Percentiles rank a stretch among this genome's conserved stretches.
phyloP scores from a whole-genome alignment of 2,113 vertebrate species.

The Hepsetus odoe region DNA sequence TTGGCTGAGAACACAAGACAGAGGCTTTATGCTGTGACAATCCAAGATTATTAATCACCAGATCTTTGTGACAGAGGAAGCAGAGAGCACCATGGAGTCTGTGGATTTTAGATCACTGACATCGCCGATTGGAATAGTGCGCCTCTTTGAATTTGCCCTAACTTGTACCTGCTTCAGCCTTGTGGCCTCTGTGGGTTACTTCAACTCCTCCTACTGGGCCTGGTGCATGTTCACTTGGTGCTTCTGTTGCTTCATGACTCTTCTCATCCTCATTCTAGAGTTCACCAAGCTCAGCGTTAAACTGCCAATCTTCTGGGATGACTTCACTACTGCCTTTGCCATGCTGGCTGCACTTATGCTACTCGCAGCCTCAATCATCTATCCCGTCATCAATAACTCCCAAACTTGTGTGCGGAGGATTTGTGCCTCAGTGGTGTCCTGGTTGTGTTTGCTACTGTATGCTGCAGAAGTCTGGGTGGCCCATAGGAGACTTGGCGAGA shows the following conservation, averaged over 20 bases:
- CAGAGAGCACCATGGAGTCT: slow-evolving; percentile 29
- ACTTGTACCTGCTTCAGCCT: slow-evolving; percentile 79
- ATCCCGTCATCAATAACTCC: slow-evolving; percentile 72
- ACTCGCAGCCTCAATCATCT: slow-evolving; percentile 80
- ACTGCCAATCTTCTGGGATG: slow-evolving; percentile 83
- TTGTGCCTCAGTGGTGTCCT: slow-evolving; percentile 75
- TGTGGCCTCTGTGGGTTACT: slow-evolving; percentile 60
- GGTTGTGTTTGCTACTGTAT: slow-evolving; percentile 76
- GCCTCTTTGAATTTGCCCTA: slow-evolving; percentile 70
- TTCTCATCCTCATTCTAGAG: slow-evolving; percentile 81
- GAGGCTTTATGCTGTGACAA: background rate
- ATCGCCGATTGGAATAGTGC: slow-evolving; percentile 78
- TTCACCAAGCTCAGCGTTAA: slow-evolving; percentile 68
- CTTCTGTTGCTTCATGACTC: slow-evolving; percentile 79
- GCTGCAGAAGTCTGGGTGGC: slow-evolving; percentile 76
- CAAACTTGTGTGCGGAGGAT: slow-evolving; percentile 57
- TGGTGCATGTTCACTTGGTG: slow-evolving; percentile 92
- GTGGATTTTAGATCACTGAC: slow-evolving; percentile 69
- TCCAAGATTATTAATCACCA: background rate
- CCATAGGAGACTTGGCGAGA: slow-evolving; percentile 71
- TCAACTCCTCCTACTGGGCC: slow-evolving; percentile 49
- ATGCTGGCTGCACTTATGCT: slow-evolving; percentile 82
- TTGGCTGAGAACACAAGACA: background rate
- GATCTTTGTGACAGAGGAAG: background rate
- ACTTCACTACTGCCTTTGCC: slow-evolving; percentile 84